phyloP scores from a whole-genome alignment of 2,888 invertebrate species.

The Dynastes grantii region DNA sequence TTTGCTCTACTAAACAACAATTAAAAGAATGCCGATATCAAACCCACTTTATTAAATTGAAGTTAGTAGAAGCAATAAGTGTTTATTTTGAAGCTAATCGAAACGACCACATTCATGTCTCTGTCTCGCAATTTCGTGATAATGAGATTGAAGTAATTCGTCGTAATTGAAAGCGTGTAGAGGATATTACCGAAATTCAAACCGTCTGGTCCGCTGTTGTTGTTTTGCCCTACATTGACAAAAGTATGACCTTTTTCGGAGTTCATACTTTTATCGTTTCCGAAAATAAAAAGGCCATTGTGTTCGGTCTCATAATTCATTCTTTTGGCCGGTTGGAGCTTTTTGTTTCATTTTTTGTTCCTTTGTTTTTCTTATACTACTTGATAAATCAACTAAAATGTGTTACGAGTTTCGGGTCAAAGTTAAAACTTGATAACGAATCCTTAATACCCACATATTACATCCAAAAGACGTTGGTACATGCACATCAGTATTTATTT shows the following conservation, averaged over 20 bases:
- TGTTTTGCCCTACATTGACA: conserved; percentile 46
- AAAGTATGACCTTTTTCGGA: conserved; percentile 39
- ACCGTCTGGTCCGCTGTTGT: conserved; percentile 42
- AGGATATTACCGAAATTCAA: conserved; percentile 34
- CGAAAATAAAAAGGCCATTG: conserved; percentile 44
- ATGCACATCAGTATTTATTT: background rate
- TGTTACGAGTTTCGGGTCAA: conserved; percentile 45
- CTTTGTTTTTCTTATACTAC: conserved; percentile 39
- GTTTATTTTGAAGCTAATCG: background rate
- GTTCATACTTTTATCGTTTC: conserved; percentile 40
- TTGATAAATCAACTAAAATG: conserved; percentile 31
- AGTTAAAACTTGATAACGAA: conserved; percentile 35
- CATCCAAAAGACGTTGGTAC: background rate
- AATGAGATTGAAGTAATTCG: conserved; percentile 16
- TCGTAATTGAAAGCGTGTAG: conserved; percentile 15
- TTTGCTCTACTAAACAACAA: background rate
- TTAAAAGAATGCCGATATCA: conserved; percentile 1
- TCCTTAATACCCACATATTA: conserved; percentile 4
- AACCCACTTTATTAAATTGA: conserved; percentile 4
- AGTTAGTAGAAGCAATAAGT: background rate
- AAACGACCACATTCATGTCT: background rate
- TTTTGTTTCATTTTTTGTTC: conserved; percentile 28
- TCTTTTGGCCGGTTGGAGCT: conserved; percentile 31
- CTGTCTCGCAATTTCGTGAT: conserved; percentile 16
- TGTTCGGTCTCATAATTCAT: conserved; percentile 40